These are phyloP conservation scores for Varroa destructor DNA, from an alignment of 1,140 invertebrate genomes.

Conservation along the genomic window DNA sequence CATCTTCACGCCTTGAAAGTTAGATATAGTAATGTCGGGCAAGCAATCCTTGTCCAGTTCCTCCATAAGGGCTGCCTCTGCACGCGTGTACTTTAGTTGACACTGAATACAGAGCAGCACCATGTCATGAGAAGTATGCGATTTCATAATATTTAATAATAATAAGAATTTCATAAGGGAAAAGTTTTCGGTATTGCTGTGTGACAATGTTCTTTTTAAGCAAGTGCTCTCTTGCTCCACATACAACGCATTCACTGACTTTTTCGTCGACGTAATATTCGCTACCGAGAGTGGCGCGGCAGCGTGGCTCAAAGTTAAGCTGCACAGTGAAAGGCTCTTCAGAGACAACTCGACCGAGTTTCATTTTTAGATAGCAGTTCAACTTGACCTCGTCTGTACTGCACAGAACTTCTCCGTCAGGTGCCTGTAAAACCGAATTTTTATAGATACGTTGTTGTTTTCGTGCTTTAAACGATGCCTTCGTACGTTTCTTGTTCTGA, in stretches of 20 bases:
- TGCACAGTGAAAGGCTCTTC: slow-evolving; percentile 58
- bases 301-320: slow-evolving; percentile 65
- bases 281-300: slow-evolving; percentile 49
- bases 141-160: slow-evolving; percentile 68
- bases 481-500: background rate
- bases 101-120: slow-evolving; percentile 58
- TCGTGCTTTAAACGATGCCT: background rate
- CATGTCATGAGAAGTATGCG: slow-evolving; percentile 68
- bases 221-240: slow-evolving; percentile 54
- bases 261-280: slow-evolving; percentile 61
- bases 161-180: too few relatives aligned
- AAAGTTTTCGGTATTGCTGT: slow-evolving; percentile 66
- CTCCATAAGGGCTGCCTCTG: slow-evolving; percentile 51
- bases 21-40: slow-evolving; percentile 42
- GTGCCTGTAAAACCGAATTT: slow-evolving; percentile 62
- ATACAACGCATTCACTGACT: slow-evolving; percentile 69
- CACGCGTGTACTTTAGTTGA: slow-evolving; percentile 56
- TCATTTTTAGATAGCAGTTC: slow-evolving; percentile 58
- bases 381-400: slow-evolving; percentile 68
- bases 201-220: slow-evolving; percentile 68
- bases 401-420: slow-evolving; percentile 61
- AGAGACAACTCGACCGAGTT: slow-evolving; percentile 49
- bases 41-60: slow-evolving; percentile 51
- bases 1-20: slow-evolving; percentile 38
- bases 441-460: slow-evolving; percentile 49